phyloP scores from a whole-genome alignment of 2,113 vertebrate genomes.

The Pteropus alecto region DNA sequence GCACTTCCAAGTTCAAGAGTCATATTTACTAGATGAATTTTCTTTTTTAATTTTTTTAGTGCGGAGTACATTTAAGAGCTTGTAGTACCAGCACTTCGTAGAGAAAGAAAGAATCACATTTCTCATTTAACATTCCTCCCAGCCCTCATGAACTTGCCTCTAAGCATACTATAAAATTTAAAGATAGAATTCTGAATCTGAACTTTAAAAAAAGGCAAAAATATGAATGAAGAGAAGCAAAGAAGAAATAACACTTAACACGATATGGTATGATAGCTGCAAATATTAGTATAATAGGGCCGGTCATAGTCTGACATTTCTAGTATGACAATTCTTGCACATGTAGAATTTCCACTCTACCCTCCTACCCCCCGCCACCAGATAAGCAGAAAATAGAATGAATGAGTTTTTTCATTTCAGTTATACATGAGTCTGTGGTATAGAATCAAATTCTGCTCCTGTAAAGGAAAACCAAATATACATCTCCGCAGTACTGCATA shows the following conservation, averaged over 20 bases:
- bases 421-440: neutral
- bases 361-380: too few relatives aligned
- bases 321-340: neutral
- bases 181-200: neutral
- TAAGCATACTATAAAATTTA: slow-evolving; percentile 6
- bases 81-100: neutral
- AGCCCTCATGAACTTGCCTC: neutral
- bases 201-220: neutral
- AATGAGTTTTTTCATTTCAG: neutral
- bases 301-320: slow-evolving; percentile 12
- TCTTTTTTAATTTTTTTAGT: neutral
- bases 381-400: neutral
- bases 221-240: neutral
- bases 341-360: neutral
- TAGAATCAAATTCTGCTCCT: neutral
- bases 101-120: neutral
- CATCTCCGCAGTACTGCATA: neutral
- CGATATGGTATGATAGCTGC: neutral
- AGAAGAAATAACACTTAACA: neutral
- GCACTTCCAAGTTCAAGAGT: neutral
- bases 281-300: neutral
- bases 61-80: neutral
- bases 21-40: neutral
- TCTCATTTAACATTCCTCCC: neutral
- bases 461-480: slow-evolving; percentile 43